phyloP scores from a whole-genome alignment of 2,888 invertebrate species.

The Coecobrya sp. region DNA sequence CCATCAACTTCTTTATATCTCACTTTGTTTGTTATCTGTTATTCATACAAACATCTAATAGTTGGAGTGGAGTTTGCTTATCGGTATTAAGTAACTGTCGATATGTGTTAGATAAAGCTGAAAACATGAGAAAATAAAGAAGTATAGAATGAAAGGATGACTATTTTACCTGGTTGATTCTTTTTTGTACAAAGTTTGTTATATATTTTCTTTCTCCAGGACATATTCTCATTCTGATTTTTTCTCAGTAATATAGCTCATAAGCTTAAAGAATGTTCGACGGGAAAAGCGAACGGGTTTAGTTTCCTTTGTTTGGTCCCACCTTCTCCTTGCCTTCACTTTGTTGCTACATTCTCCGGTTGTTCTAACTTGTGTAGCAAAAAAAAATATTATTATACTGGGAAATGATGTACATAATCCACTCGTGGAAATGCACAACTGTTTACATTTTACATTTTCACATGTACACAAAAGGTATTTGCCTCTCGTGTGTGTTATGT shows the following conservation, averaged over 20 bases:
- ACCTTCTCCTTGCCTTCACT: not conserved
- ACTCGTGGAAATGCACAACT: conserved; percentile 24
- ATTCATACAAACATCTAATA: no score
- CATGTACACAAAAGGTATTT: conserved; percentile 29
- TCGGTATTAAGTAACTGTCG: no score
- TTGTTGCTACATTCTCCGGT: conserved; percentile 1
- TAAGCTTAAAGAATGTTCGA: not conserved
- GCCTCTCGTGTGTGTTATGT: not conserved
- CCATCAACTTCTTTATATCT: no score
- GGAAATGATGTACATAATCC: not conserved
- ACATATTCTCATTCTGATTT: no score
- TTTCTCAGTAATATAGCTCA: not conserved
- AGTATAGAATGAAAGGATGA: no score
- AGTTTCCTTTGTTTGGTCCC: not conserved
- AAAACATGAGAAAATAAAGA: no score
- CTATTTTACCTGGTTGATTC: not conserved
- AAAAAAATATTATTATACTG: not conserved
- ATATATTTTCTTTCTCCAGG: no score
- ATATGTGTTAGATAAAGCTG: no score
- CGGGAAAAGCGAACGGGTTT: not conserved
- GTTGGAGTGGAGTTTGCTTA: no score
- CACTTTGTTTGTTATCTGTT: no score
- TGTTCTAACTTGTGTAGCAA: not conserved
- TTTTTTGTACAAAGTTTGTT: no score
- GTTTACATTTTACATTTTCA: conserved; percentile 22